These are phyloP conservation scores for Sparidentex hasta DNA, from an alignment of 2,797 vertebrate species.

Conservation along the genomic window DNA sequence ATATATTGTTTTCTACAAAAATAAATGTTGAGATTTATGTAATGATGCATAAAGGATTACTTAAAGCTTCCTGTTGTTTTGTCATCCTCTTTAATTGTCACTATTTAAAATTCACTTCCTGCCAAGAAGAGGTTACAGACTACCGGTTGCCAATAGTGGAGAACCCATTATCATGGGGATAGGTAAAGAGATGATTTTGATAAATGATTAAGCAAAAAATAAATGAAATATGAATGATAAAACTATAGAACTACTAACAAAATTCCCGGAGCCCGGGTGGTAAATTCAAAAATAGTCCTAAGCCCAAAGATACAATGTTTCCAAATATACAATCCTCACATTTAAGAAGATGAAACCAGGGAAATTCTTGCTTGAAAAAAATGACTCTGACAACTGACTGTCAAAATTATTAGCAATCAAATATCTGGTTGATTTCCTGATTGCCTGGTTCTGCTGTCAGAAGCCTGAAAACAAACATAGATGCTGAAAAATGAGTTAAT, in stretches of 20 bases:
- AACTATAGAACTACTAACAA: not conserved
- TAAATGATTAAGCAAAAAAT: not conserved
- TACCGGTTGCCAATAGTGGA: no score
- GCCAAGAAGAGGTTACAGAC: no score
- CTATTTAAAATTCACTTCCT: not conserved
- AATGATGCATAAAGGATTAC: slow-evolving; percentile 22
- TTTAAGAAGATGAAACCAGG: not conserved
- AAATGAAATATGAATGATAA: no score
- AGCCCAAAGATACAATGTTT: not conserved
- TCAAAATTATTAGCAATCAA: not conserved
- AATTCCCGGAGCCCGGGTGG: not conserved
- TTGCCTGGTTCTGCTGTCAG: not conserved
- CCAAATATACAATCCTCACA: not conserved
- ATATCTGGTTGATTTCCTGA: not conserved
- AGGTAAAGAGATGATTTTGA: not conserved
- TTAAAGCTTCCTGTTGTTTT: not conserved
- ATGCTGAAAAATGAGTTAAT: not conserved
- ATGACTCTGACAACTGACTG: not conserved
- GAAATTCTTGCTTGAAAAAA: not conserved
- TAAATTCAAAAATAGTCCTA: not conserved
- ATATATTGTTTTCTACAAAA: slow-evolving; percentile 62
- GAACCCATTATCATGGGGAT: not conserved
- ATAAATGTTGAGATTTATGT: slow-evolving; percentile 32
- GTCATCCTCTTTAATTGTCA: not conserved
- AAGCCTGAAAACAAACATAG: not conserved